These are phyloP conservation scores for Urocynchramus pylzowi DNA, from an alignment of 2,113 vertebrate genomes.

Conservation along the genomic window DNA sequence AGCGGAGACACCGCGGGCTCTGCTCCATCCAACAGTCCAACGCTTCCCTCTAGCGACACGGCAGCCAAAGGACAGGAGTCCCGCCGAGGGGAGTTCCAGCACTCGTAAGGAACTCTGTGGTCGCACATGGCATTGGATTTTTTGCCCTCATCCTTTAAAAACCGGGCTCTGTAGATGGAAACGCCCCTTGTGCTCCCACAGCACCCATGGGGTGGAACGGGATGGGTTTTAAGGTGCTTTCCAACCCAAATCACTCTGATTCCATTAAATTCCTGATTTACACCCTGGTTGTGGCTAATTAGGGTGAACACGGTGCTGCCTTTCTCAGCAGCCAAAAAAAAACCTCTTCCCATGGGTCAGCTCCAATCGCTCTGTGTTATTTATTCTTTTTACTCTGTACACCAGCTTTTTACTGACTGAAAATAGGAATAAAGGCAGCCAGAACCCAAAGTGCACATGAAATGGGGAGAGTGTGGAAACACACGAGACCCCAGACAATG, in stretches of 20 bases:
- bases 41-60: slow-evolving; percentile 20
- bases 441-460: background rate
- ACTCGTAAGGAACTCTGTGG: fast-evolving
- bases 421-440: background rate
- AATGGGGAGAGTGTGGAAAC: background rate
- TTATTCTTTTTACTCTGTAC: background rate
- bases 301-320: background rate
- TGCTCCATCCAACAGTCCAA: background rate
- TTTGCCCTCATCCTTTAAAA: background rate
- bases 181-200: background rate
- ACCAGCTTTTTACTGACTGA: background rate
- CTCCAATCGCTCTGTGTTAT: fast-evolving
- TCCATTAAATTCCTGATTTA: background rate
- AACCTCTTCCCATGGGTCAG: fast-evolving
- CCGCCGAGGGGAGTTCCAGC: background rate
- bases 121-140: fast-evolving
- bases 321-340: background rate
- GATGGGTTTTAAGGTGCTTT: background rate
- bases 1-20: background rate
- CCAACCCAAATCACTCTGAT: background rate
- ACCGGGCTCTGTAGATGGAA: too few species aligned
- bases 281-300: background rate
- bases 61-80: background rate
- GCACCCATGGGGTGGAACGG: too few species aligned
- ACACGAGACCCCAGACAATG: fast-evolving